Evolutionary conservation across 2,113 vertebrate species (phyloP).

Genomic region (Chloropsis hardwickii): DNA sequence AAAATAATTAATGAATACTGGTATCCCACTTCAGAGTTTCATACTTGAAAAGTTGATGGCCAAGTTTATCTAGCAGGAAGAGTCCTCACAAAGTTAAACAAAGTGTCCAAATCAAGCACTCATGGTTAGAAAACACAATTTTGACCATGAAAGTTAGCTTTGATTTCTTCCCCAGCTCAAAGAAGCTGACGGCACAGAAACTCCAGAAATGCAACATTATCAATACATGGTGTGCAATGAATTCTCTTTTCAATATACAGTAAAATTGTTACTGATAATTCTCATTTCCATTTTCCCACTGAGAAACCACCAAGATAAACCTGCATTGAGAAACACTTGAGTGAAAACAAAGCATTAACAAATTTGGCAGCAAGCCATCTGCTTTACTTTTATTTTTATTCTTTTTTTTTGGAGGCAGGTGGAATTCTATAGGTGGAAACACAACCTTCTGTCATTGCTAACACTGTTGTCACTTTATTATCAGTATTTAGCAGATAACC

Average conservation of each 20-base stretch:
- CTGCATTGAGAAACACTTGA: neutral
- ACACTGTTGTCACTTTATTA: neutral
- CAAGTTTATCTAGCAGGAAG: neutral
- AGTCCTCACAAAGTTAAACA: neutral
- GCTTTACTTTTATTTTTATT: neutral
- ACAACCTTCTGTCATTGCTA: neutral
- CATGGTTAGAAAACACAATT: neutral
- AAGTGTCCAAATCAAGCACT: neutral
- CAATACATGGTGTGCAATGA: accelerated
- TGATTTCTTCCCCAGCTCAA: neutral
- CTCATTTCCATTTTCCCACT: neutral
- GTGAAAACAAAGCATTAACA: neutral
- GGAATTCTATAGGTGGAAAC: neutral
- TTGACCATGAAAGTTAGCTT: neutral
- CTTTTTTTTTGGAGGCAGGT: neutral
- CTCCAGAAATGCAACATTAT: neutral
- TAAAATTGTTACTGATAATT: neutral
- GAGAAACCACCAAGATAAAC: neutral
- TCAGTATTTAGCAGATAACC: neutral
- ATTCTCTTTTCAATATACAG: neutral
- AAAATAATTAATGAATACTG: neutral
- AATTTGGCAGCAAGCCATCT: neutral
- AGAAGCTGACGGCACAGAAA: neutral
- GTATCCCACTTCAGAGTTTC: neutral
- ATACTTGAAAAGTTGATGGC: neutral